phyloP scores from a whole-genome alignment of 2,113 vertebrate species.

The Tylochromis polylepis region DNA sequence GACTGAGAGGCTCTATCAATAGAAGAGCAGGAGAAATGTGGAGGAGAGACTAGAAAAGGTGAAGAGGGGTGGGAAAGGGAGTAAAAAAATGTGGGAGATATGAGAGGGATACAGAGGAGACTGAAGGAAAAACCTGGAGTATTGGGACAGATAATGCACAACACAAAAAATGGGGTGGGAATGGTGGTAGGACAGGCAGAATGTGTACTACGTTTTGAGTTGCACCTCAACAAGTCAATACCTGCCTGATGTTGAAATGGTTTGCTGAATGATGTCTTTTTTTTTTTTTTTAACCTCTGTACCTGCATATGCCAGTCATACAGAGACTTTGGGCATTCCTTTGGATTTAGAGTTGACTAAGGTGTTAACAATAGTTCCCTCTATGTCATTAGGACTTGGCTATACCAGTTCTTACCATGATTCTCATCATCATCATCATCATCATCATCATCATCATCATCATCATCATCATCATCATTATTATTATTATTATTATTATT shows the following conservation, averaged over 20 bases:
- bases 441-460: too few species aligned
- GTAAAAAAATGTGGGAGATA: not conserved
- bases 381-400: not conserved
- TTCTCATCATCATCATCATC: too few species aligned
- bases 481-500: not conserved
- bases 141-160: not conserved
- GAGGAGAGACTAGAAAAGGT: not conserved
- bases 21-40: not conserved
- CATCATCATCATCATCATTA: too few species aligned
- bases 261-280: not conserved
- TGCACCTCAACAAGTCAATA: slow-evolving; percentile 36
- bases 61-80: not conserved
- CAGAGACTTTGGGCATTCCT: not conserved
- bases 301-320: not conserved
- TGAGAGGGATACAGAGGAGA: not conserved
- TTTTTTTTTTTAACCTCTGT: not conserved
- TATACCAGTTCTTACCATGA: not conserved
- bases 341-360: not conserved
- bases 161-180: not conserved
- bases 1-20: not conserved
- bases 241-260: slow-evolving; percentile 22
- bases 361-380: not conserved
- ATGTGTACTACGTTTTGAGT: slow-evolving; percentile 29
- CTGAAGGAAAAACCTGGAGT: not conserved
- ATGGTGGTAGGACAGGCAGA: not conserved